Evolutionary conservation across 2,797 vertebrate species (phyloP).

Genomic region (Leptatherina wallacei): DNA sequence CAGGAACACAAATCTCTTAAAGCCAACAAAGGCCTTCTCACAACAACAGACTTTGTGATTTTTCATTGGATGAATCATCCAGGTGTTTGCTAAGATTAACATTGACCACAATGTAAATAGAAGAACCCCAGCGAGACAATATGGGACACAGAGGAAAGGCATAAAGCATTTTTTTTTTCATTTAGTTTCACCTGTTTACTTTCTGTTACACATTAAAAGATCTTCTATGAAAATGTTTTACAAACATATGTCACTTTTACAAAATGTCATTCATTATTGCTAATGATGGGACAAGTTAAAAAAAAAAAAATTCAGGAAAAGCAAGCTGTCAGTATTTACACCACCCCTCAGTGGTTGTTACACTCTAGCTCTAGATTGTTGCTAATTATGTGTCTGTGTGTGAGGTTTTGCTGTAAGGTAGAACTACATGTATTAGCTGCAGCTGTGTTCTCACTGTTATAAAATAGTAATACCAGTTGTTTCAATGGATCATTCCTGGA

Average conservation of each 20-base stretch:
- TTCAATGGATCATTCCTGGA: neutral
- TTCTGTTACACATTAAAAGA: neutral
- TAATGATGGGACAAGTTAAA: neutral
- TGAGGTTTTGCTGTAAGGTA: neutral
- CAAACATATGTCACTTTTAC: neutral
- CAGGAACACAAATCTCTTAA: conserved; percentile 21
- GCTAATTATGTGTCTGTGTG: neutral
- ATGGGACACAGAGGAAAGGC: neutral
- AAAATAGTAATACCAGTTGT: neutral
- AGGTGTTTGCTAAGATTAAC: conserved; percentile 14
- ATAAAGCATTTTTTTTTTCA: neutral
- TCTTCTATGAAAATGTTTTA: neutral
- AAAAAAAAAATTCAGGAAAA: neutral
- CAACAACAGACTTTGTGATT: neutral
- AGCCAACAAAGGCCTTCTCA: conserved; percentile 15
- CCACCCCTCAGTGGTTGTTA: neutral
- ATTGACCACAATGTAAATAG: neutral
- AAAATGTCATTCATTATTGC: neutral
- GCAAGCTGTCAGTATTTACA: neutral
- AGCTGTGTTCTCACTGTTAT: neutral
- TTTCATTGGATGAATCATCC: neutral
- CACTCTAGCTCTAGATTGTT: neutral
- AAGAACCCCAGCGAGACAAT: neutral
- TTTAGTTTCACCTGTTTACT: neutral
- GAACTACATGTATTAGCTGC: neutral